Percentiles rank a stretch among this genome's conserved stretches.
These are phyloP conservation scores for Aphrophora alni DNA, from an alignment of 2,888 invertebrate species.

Conservation along the genomic window DNA sequence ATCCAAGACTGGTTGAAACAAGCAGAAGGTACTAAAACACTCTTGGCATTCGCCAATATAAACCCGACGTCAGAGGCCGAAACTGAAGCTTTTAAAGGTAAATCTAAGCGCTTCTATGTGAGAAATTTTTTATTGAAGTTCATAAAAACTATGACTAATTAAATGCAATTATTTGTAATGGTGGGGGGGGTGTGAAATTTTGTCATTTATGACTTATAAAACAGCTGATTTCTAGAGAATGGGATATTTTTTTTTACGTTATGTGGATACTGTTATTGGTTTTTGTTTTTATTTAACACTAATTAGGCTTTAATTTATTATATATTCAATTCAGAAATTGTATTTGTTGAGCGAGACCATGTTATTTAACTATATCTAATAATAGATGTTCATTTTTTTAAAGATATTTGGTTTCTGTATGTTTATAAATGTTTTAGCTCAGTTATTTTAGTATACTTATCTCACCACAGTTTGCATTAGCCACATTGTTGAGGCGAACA, in stretches of 20 bases:
- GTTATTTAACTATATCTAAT: too few relatives aligned
- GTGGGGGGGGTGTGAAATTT: neutral
- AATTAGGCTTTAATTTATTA: neutral
- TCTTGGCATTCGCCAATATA: conserved; percentile 56
- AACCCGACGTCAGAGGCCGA: neutral
- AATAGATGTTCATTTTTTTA: too few relatives aligned
- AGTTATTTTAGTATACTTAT: too few relatives aligned
- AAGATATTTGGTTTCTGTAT: too few relatives aligned
- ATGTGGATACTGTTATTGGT: neutral
- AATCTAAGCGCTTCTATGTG: conserved; percentile 16
- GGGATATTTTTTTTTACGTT: neutral
- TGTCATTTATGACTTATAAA: neutral
- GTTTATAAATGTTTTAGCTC: too few relatives aligned
- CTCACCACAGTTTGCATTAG: too few relatives aligned
- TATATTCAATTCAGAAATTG: too few relatives aligned
- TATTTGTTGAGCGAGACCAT: too few relatives aligned
- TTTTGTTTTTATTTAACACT: too few relatives aligned
- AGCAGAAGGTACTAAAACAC: conserved; percentile 64
- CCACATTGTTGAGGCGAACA: too few relatives aligned
- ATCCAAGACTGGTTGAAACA: conserved; percentile 64
- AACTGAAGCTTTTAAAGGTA: conserved; percentile 15
- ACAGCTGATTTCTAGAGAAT: neutral
- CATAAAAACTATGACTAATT: conserved; percentile 29
- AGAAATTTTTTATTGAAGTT: conserved; percentile 31
- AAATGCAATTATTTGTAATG: neutral